Percentiles rank a stretch among this genome's conserved stretches.
These are phyloP conservation scores for Parauchenoglanis ngamensis DNA, from an alignment of 2,797 vertebrate genomes.

Conservation along the genomic window DNA sequence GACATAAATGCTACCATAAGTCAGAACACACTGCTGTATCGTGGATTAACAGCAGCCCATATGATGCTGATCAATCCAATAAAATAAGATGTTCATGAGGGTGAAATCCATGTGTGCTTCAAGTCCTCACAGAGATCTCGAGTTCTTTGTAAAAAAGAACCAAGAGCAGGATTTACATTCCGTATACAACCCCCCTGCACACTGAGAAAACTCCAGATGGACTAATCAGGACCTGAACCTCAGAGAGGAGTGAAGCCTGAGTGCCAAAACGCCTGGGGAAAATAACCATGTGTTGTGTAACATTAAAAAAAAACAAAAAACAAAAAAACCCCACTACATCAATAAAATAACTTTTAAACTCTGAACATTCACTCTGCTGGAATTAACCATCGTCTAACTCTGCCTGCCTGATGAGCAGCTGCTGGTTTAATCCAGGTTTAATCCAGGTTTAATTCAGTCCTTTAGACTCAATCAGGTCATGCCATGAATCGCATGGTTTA, in stretches of 20 bases:
- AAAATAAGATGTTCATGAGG: conserved; percentile 33
- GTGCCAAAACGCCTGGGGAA: conserved; percentile 37
- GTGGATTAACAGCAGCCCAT: not conserved
- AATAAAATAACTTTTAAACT: conserved; percentile 9
- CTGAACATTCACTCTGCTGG: not conserved
- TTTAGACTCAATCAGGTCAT: not conserved
- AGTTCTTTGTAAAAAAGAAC: not conserved
- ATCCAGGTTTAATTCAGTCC: not conserved
- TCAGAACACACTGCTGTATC: not conserved
- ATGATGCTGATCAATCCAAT: not conserved
- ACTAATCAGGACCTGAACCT: conserved; percentile 46
- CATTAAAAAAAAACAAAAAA: conserved; percentile 43
- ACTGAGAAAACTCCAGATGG: conserved; percentile 43
- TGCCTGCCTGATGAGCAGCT: not conserved
- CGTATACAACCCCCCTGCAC: not conserved
- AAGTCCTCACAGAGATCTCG: not conserved
- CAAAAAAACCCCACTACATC: too few species aligned
- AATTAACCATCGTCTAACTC: not conserved
- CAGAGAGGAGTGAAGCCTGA: conserved; percentile 24
- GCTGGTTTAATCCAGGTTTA: not conserved
- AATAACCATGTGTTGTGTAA: conserved; percentile 56
- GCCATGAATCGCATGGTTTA: not conserved
- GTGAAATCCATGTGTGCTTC: not conserved
- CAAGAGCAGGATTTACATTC: not conserved
- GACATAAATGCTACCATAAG: not conserved